A percentile compares a stretch with the other conserved stretches of the same genome.
Conservation (phyloP, 2,888 invertebrate species). For the Synanthedon vespiformis region DNA sequence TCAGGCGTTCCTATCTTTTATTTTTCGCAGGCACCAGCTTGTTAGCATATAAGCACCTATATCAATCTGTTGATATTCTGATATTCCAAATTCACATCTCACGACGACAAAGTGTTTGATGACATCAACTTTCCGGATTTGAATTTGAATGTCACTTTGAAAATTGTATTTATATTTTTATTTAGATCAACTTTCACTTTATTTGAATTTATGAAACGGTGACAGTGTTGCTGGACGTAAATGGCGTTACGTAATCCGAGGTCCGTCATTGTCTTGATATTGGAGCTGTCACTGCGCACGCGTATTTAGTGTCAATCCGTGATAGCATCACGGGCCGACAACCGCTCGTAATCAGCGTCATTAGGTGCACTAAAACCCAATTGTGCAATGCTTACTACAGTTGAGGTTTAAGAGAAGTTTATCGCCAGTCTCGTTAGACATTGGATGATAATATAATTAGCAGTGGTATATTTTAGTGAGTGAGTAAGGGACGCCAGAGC, state of each 20-base stretch:
- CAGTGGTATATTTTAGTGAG: too few species aligned
- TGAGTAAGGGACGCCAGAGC: too few species aligned
- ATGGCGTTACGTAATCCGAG: slow-evolving; percentile 49
- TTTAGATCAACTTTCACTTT: slow-evolving; percentile 28
- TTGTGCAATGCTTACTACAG: slow-evolving; percentile 37
- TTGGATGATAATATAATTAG: too few species aligned
- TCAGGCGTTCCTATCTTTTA: too few species aligned
- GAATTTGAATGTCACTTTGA: background rate
- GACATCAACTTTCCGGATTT: too few species aligned
- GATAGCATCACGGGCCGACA: slow-evolving; percentile 52
- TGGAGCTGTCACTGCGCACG: slow-evolving; percentile 57
- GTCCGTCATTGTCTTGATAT: slow-evolving; percentile 66
- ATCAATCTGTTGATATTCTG: too few species aligned
- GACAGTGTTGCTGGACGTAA: slow-evolving; percentile 46
- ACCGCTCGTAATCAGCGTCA: slow-evolving; percentile 42
- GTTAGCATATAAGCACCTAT: too few species aligned
- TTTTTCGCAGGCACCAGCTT: too few species aligned
- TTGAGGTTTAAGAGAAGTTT: slow-evolving; percentile 15
- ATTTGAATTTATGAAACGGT: slow-evolving; percentile 28
- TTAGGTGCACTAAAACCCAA: slow-evolving; percentile 42
- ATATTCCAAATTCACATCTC: too few species aligned
- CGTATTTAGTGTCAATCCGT: slow-evolving; percentile 67
- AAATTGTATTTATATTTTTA: slow-evolving; percentile 8
- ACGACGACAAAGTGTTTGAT: too few species aligned
- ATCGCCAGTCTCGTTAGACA: background rate